phyloP scores from a whole-genome alignment of 2,113 vertebrate species.

The Cricetomys ansorgei region DNA sequence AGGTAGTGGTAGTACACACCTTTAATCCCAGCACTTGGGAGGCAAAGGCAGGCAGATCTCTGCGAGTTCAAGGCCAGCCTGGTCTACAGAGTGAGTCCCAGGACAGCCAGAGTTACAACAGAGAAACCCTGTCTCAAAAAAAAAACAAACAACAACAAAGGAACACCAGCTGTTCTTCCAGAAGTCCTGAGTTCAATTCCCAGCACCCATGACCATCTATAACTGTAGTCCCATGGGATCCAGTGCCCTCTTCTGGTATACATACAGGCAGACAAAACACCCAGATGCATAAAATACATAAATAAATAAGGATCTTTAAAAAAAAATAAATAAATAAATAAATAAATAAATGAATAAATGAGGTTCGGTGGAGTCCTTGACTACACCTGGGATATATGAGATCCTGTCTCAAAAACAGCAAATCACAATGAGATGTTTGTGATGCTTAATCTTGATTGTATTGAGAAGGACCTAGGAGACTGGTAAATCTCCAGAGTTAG shows the following conservation, averaged over 20 bases:
- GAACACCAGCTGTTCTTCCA: neutral
- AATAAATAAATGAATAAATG: neutral
- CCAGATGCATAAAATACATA: neutral
- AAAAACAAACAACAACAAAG: no score
- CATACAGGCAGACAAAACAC: neutral
- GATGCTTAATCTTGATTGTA: neutral
- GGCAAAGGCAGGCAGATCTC: no score
- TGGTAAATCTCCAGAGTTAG: neutral
- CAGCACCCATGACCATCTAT: neutral
- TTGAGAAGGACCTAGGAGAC: neutral
- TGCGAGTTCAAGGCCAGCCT: no score
- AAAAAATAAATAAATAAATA: neutral
- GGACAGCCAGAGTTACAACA: no score
- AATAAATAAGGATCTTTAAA: neutral
- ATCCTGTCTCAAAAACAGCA: neutral
- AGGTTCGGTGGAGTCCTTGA: neutral
- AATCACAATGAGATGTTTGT: neutral
- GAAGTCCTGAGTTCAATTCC: neutral
- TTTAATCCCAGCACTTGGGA: no score
- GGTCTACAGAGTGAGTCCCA: no score
- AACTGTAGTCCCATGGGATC: neutral
- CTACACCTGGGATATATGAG: neutral
- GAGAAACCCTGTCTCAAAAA: no score
- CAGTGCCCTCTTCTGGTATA: neutral
- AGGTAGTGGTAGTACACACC: no score